phyloP scores from a whole-genome alignment of 2,113 vertebrate genomes.

The Xiphias gladius region DNA sequence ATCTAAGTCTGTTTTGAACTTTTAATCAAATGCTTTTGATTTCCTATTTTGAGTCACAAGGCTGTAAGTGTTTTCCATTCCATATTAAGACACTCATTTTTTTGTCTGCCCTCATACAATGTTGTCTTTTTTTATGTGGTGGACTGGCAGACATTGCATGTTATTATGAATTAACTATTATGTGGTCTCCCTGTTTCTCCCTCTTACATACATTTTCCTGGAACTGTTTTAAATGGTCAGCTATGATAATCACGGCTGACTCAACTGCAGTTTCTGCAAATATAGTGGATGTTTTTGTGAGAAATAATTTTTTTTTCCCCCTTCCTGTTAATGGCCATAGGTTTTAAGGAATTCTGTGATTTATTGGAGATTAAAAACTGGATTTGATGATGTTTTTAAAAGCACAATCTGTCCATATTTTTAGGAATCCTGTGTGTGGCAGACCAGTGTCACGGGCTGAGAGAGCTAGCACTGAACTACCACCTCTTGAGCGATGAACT shows the following conservation, averaged over 20 bases:
- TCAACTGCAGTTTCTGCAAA: slow-evolving; percentile 22
- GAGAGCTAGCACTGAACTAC: slow-evolving; percentile 95
- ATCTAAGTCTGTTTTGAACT: rapidly evolving
- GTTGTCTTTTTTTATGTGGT: slow-evolving; percentile 1
- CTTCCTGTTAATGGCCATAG: background rate
- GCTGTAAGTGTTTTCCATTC: background rate
- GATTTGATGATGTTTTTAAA: background rate
- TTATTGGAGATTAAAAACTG: background rate
- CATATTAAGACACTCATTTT: slow-evolving; percentile 25
- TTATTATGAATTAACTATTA: slow-evolving; percentile 9
- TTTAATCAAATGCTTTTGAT: slow-evolving; percentile 1
- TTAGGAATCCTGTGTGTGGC: slow-evolving; percentile 86
- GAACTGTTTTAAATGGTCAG: background rate
- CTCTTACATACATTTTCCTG: slow-evolving; percentile 24
- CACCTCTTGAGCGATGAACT: slow-evolving; percentile 94
- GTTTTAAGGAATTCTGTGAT: background rate
- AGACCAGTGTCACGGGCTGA: slow-evolving; percentile 95
- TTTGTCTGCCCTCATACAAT: background rate
- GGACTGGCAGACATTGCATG: background rate
- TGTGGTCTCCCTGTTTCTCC: slow-evolving; percentile 17
- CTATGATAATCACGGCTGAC: slow-evolving; percentile 14
- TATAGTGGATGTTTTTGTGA: background rate
- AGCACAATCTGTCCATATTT: background rate
- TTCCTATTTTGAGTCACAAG: background rate
- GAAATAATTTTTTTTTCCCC: background rate